A percentile compares a stretch with the other conserved stretches of the same genome.
These are phyloP conservation scores for Rhinichthys osculus DNA, from an alignment of 2,797 vertebrate genomes.

Conservation along the genomic window DNA sequence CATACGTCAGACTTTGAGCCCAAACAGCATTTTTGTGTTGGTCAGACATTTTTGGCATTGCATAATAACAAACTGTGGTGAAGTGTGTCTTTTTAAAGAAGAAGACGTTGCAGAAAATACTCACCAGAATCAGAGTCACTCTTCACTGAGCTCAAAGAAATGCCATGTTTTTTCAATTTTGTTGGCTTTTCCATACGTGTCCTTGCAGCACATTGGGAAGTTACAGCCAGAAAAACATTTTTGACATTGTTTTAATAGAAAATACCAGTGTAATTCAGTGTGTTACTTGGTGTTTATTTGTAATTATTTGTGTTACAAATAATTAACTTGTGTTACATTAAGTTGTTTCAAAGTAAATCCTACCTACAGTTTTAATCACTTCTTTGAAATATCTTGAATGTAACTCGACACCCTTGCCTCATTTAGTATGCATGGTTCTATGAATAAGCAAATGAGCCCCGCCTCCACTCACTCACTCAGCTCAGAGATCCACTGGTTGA, in stretches of 20 bases:
- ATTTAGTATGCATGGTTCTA: no score
- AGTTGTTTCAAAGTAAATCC: no score
- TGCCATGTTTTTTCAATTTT: background rate
- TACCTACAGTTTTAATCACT: no score
- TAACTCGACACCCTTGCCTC: no score
- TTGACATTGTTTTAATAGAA: background rate
- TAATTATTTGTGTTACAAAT: no score
- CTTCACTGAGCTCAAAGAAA: background rate
- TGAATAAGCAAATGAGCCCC: no score
- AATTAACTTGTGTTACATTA: no score
- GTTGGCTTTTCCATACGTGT: background rate
- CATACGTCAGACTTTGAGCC: conserved; percentile 47
- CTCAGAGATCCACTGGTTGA: no score
- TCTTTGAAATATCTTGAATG: no score
- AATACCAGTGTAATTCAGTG: background rate
- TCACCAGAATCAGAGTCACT: background rate
- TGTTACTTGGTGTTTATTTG: no score
- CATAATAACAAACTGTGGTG: conserved; percentile 57
- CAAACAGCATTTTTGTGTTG: conserved; percentile 49
- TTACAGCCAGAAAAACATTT: background rate
- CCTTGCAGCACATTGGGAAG: background rate
- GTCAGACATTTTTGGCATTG: conserved; percentile 60
- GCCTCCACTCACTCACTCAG: no score
- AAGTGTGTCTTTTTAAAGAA: background rate
- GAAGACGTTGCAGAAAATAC: background rate